These are phyloP conservation scores for Acromyrmex heyeri DNA, from an alignment of 1,140 invertebrate genomes.

Conservation along the genomic window DNA sequence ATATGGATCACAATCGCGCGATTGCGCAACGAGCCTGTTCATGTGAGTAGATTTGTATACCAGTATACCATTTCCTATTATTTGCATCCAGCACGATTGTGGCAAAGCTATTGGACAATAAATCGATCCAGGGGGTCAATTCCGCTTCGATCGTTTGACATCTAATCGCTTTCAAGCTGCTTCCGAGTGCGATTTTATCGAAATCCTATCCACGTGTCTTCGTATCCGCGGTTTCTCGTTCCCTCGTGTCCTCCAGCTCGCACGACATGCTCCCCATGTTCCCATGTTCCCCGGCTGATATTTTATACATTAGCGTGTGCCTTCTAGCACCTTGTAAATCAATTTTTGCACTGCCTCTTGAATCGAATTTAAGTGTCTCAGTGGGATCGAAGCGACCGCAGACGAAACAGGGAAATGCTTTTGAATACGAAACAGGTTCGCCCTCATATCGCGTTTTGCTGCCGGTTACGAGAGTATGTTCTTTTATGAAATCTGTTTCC, in stretches of 20 bases:
- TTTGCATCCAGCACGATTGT: constrained; percentile 56
- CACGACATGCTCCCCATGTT: not conserved
- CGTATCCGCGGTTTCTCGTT: constrained; percentile 10
- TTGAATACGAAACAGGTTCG: constrained; percentile 66
- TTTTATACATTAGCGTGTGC: constrained; percentile 72
- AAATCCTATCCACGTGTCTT: constrained; percentile 53
- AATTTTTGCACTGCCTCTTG: constrained; percentile 64
- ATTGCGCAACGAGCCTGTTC: constrained; percentile 45
- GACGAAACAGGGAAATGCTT: constrained; percentile 65
- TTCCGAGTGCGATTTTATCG: constrained; percentile 60
- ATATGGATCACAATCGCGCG: constrained; percentile 35
- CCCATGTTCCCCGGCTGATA: constrained; percentile 40
- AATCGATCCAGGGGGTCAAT: constrained; percentile 60
- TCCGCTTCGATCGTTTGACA: constrained; percentile 10
- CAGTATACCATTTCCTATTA: constrained; percentile 55
- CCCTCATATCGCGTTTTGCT: constrained; percentile 22
- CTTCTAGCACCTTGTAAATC: constrained; percentile 70
- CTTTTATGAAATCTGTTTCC: constrained; percentile 38
- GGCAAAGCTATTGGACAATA: constrained; percentile 16
- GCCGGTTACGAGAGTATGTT: constrained; percentile 1
- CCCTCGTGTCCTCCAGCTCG: not conserved
- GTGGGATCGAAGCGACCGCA: constrained; percentile 53
- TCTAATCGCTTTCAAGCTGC: constrained; percentile 22
- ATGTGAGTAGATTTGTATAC: constrained; percentile 60
- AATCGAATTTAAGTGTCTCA: constrained; percentile 71